These are phyloP conservation scores for Rhynchomys soricoides DNA, from an alignment of 2,113 vertebrate genomes.

Conservation along the genomic window DNA sequence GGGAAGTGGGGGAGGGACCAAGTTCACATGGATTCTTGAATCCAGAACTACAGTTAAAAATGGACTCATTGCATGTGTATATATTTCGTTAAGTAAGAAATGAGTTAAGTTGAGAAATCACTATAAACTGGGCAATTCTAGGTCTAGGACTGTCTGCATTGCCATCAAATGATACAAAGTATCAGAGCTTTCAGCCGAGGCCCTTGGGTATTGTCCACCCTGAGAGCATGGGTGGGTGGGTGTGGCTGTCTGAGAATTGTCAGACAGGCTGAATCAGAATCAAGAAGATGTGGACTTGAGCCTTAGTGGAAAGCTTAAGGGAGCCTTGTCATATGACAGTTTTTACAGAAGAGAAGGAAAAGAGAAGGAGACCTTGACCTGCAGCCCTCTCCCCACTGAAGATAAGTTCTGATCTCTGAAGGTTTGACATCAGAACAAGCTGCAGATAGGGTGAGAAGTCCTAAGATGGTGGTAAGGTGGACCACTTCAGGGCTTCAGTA, in stretches of 20 bases:
- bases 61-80: too few relatives aligned
- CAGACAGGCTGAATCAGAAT: not conserved
- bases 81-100: too few relatives aligned
- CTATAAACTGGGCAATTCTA: not conserved
- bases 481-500: not conserved
- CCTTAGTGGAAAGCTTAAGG: not conserved
- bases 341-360: not conserved
- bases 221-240: not conserved
- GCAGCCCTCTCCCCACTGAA: not conserved
- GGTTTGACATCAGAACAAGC: not conserved
- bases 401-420: not conserved
- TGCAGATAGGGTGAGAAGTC: accelerated
- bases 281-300: not conserved
- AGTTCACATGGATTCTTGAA: not conserved
- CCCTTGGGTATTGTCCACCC: not conserved
- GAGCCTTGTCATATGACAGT: not conserved
- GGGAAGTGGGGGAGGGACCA: too few relatives aligned
- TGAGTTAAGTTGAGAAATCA: not conserved
- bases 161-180: not conserved
- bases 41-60: not conserved
- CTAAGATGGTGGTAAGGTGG: not conserved
- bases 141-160: not conserved
- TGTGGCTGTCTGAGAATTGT: not conserved
- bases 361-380: not conserved
- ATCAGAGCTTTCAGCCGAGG: not conserved